phyloP scores from a whole-genome alignment of 1,140 invertebrate species.

The Achroia grisella region DNA sequence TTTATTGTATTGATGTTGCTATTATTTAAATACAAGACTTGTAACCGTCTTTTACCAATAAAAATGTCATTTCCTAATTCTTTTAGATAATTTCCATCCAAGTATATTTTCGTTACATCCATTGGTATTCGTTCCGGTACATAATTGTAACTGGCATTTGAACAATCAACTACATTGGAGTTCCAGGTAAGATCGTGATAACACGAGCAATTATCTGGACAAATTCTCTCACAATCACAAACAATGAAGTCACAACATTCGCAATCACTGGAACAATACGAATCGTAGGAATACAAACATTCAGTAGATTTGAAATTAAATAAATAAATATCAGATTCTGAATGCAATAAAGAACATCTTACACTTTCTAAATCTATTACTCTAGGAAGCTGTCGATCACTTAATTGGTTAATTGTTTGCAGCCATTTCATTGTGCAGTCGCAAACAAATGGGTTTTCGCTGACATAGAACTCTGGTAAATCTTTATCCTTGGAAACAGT shows the following conservation, averaged over 20 bases:
- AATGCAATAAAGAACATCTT: conserved; percentile 87
- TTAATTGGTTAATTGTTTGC: conserved; percentile 84
- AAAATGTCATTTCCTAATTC: conserved; percentile 89
- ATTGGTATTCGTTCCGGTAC: conserved; percentile 89
- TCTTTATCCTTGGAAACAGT: conserved; percentile 78
- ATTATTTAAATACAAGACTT: conserved; percentile 88
- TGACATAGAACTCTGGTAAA: conserved; percentile 85
- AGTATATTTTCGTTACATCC: conserved; percentile 92
- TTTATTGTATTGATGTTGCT: conserved; percentile 85
- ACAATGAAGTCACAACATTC: conserved; percentile 94
- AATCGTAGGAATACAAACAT: conserved; percentile 90
- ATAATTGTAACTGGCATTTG: conserved; percentile 80
- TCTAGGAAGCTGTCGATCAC: conserved; percentile 84
- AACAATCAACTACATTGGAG: conserved; percentile 93
- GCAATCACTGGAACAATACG: conserved; percentile 90
- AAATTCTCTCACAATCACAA: conserved; percentile 94
- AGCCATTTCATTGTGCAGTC: conserved; percentile 92
- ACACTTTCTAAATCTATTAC: conserved; percentile 90
- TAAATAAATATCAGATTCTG: conserved; percentile 79
- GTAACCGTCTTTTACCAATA: conserved; percentile 89
- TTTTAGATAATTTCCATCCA: conserved; percentile 89
- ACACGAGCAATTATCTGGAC: conserved; percentile 89
- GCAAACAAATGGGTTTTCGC: conserved; percentile 86
- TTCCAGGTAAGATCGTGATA: conserved; percentile 94
- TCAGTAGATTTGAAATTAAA: conserved; percentile 85